Evolutionary conservation across 2,888 invertebrate species (phyloP).

Genomic region (Cantharis flavilabris): DNA sequence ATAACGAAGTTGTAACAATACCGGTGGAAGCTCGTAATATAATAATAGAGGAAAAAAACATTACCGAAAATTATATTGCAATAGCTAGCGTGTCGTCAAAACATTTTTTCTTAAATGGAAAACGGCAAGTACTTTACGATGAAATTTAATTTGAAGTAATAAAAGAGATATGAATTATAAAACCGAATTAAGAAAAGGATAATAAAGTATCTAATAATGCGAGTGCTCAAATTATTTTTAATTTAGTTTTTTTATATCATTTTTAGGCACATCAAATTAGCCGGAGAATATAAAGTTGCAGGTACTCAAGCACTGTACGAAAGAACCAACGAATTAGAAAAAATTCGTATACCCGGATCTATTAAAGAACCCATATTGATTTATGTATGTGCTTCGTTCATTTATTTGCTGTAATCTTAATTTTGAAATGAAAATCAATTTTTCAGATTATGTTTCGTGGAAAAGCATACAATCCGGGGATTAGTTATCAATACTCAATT

Average conservation of each 20-base stretch:
- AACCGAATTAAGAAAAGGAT: background rate
- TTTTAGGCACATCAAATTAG: constrained; percentile 68
- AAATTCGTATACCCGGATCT: constrained; percentile 80
- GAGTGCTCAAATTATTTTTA: background rate
- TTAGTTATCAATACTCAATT: constrained; percentile 83
- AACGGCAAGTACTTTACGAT: constrained; percentile 61
- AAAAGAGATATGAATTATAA: background rate
- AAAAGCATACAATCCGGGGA: constrained; percentile 76
- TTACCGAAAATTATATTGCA: constrained; percentile 80
- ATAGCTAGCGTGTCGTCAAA: constrained; percentile 71
- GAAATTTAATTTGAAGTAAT: background rate
- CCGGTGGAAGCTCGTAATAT: constrained; percentile 82
- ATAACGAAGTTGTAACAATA: constrained; percentile 70
- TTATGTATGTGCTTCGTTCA: constrained; percentile 64
- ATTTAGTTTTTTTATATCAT: constrained; percentile 4
- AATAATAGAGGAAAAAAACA: constrained; percentile 73
- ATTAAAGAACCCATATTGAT: constrained; percentile 79
- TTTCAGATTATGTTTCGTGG: constrained; percentile 73
- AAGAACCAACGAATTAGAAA: constrained; percentile 78
- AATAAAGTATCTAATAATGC: background rate
- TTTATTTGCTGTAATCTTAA: background rate
- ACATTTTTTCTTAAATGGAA: constrained; percentile 78
- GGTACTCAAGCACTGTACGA: constrained; percentile 80
- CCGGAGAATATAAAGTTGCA: constrained; percentile 82
- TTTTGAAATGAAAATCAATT: constrained; percentile 9